phyloP scores from a whole-genome alignment of 2,797 vertebrate genomes.

The Gymnothorax reevesii region DNA sequence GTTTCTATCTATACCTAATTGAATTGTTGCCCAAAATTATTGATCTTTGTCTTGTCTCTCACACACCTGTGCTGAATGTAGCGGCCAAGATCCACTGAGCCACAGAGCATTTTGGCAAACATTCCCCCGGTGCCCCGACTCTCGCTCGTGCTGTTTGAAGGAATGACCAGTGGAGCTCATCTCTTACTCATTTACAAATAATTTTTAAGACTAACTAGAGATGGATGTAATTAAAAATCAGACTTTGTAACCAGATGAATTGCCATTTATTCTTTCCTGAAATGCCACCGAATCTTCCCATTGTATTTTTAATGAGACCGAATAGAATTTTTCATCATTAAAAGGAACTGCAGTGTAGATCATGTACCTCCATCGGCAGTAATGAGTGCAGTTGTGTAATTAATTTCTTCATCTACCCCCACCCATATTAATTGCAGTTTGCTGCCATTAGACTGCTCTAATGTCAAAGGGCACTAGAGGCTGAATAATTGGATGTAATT shows the following conservation, averaged over 20 bases:
- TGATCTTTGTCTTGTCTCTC: neutral
- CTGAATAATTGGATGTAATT: constrained; percentile 20
- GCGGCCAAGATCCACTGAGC: neutral
- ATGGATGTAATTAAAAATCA: neutral
- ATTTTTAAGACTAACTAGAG: neutral
- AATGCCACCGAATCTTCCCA: neutral
- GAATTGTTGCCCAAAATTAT: neutral
- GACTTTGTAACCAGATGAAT: neutral
- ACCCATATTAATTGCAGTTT: constrained; percentile 19
- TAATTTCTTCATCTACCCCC: constrained; percentile 8
- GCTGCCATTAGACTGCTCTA: constrained; percentile 14
- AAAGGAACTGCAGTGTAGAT: constrained; percentile 11
- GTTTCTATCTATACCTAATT: neutral
- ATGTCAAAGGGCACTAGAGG: constrained; percentile 17
- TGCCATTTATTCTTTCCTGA: neutral
- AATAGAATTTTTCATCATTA: constrained; percentile 1
- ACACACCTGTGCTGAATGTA: neutral
- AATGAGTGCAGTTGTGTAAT: neutral
- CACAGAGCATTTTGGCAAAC: neutral
- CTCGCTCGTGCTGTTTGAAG: neutral
- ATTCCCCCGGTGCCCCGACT: neutral
- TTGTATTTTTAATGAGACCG: neutral
- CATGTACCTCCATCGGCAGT: neutral
- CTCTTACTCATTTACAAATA: neutral
- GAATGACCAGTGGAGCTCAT: neutral